These are phyloP conservation scores for Strigamia crassipes DNA, from an alignment of 2,888 invertebrate species.

Conservation along the genomic window DNA sequence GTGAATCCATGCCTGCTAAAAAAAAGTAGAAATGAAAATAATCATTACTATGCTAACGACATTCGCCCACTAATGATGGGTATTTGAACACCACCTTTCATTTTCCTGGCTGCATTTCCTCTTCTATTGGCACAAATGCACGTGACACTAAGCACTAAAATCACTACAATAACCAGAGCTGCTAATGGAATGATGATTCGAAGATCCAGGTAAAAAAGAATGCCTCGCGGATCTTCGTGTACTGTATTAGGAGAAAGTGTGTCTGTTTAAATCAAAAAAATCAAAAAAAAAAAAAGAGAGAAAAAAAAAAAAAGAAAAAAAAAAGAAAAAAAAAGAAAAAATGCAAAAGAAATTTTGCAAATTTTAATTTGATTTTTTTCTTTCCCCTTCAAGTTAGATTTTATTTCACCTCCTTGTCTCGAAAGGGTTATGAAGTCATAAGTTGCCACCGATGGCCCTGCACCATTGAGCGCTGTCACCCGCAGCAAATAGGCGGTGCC, in stretches of 20 bases:
- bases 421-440: slow-evolving; percentile 46
- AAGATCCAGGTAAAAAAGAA: slow-evolving; percentile 46
- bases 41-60: background rate
- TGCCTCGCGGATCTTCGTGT: slow-evolving; percentile 44
- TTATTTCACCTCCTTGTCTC: slow-evolving; percentile 45
- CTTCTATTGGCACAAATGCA: slow-evolving; percentile 45
- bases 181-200: slow-evolving; percentile 47
- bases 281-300: background rate
- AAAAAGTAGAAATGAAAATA: background rate
- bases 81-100: slow-evolving; percentile 40
- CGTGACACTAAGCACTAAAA: slow-evolving; percentile 40
- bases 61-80: background rate
- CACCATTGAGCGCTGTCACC: slow-evolving; percentile 65
- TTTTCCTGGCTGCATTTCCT: slow-evolving; percentile 39
- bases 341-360: too few species aligned
- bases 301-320: background rate
- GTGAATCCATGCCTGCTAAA: slow-evolving; percentile 43
- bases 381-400: background rate
- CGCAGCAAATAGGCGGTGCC: slow-evolving; percentile 93
- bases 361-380: slow-evolving; percentile 29
- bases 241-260: slow-evolving; percentile 46
- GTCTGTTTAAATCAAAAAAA: slow-evolving; percentile 41
- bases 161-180: slow-evolving; percentile 36
- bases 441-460: slow-evolving; percentile 46
- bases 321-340: background rate